Evolutionary conservation across 2,113 vertebrate species (phyloP).

Genomic region (Corynorhinus townsendii): DNA sequence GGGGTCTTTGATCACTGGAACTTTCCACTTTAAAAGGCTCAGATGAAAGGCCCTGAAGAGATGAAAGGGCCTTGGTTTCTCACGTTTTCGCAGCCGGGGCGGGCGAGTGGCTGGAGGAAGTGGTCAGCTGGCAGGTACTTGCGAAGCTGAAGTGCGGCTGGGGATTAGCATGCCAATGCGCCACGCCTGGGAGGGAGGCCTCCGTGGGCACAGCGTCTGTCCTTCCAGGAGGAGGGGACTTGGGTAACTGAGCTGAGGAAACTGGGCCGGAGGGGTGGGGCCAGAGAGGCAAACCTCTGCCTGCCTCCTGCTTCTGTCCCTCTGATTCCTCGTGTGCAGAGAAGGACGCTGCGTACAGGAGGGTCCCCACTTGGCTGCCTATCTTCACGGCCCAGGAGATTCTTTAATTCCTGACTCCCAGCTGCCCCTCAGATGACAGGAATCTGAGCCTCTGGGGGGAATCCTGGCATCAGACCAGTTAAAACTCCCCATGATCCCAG

Average conservation of each 20-base stretch:
- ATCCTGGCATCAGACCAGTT: neutral
- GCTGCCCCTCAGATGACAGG: neutral
- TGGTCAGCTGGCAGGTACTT: slow-evolving; percentile 55
- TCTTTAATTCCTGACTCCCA: neutral
- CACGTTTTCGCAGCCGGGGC: neutral
- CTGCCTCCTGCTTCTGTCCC: neutral
- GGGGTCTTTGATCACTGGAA: neutral
- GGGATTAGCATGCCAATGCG: slow-evolving; percentile 44
- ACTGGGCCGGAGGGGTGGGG: neutral
- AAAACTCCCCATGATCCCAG: neutral
- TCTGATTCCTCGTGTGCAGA: neutral
- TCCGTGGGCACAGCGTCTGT: neutral
- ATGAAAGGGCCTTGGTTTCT: slow-evolving; percentile 52
- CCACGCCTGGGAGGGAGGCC: neutral
- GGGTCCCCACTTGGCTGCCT: neutral
- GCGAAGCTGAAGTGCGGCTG: slow-evolving; percentile 38
- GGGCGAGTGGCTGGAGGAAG: slow-evolving; percentile 49
- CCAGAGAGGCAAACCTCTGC: neutral
- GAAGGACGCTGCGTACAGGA: neutral
- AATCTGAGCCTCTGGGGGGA: neutral
- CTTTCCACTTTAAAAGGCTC: slow-evolving; percentile 41
- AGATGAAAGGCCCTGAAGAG: slow-evolving; percentile 58
- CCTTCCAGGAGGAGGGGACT: neutral
- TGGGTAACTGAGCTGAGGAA: neutral
- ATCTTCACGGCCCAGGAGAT: neutral